Evolutionary conservation across 1,140 invertebrate genomes (phyloP).

Genomic region (Notospermus geniculatus): DNA sequence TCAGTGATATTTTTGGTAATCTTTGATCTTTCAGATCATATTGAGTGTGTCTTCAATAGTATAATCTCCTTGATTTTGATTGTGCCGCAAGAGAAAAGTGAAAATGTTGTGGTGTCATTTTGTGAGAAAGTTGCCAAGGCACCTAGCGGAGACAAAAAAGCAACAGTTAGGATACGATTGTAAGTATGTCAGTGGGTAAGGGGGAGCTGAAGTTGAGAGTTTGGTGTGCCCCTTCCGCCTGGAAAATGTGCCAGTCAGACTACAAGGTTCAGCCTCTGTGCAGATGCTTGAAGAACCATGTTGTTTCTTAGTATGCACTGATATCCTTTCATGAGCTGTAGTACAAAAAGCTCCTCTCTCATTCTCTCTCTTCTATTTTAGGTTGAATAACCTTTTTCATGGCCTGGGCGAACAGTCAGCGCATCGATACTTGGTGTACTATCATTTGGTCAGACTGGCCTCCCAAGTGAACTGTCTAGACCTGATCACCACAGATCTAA

Average conservation of each 20-base stretch:
- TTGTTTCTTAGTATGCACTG: too few species aligned
- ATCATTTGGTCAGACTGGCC: conserved; percentile 83
- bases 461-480: conserved; percentile 80
- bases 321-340: too few species aligned
- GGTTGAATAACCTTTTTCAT: conserved; percentile 72
- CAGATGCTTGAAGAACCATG: too few species aligned
- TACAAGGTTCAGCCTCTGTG: too few species aligned
- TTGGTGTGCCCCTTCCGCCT: too few species aligned
- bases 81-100: conserved; percentile 80
- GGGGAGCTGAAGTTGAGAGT: too few species aligned
- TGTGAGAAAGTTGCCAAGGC: conserved; percentile 92
- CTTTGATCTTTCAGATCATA: conserved; percentile 56
- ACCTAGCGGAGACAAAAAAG: conserved; percentile 75
- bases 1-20: too few species aligned
- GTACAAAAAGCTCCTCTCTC: neutral
- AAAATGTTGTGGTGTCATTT: conserved; percentile 85
- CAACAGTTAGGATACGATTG: conserved; percentile 79
- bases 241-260: too few species aligned
- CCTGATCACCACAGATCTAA: conserved; percentile 63
- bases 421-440: conserved; percentile 89
- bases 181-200: conserved; percentile 60
- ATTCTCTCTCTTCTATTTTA: conserved; percentile 33
- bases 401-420: conserved; percentile 80
- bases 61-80: conserved; percentile 92
- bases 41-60: conserved; percentile 59